Base-by-base conservation (phyloP, 1,140 invertebrate genomes). In the Drosophila nigromelanica region DNA sequence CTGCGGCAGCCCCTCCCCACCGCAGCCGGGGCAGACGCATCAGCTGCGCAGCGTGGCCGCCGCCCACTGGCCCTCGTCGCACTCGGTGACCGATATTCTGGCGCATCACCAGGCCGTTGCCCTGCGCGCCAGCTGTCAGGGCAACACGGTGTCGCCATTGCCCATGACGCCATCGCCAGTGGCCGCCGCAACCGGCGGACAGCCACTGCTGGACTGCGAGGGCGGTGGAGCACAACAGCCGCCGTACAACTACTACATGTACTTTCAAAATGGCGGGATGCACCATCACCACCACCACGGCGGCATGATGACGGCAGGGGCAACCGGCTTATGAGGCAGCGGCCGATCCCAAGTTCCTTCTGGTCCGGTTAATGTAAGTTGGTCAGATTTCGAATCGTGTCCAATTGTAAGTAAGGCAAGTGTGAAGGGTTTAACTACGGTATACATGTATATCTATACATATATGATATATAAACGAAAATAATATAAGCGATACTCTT, bases 171-270 rank as follows among this genome's bases (percentile, higher is more conserved):
- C 89, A 1, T 91, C 91, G 4, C 86, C 91, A 0, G 86, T 87
- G 8, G 76, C 73, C 4, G 80, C 74, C 11, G 66, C 77, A 2
- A 72, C 74, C 10, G 80, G 91, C 4, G 80, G 72, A 59, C 63
- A 86, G 73, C 59, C 73, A n/a, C 61, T 83, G 58, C 80, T 82
- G 14, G 86, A 90, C 51, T 77, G 78, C 56, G 60, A 82, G 72
- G 75, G 83, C 40, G 91, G 91, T 0, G 92, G 93, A 6, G 92
- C 77, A 3, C 86, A 92, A 30, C 93, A 94, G 37, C 93, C 95
- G 86, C 95, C 95, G 62, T 96, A 95, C 82, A 95, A 95, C 85
- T 95, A 95, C 81, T 95, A 95, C 77, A 95, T 95, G 90, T 95
- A 95, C 75, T 92, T 95, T 59, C 94, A 95, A 89, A 93, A 92